Evolutionary conservation across 2,113 vertebrate species (phyloP).

Genomic region (Pollimyrus isidori): DNA sequence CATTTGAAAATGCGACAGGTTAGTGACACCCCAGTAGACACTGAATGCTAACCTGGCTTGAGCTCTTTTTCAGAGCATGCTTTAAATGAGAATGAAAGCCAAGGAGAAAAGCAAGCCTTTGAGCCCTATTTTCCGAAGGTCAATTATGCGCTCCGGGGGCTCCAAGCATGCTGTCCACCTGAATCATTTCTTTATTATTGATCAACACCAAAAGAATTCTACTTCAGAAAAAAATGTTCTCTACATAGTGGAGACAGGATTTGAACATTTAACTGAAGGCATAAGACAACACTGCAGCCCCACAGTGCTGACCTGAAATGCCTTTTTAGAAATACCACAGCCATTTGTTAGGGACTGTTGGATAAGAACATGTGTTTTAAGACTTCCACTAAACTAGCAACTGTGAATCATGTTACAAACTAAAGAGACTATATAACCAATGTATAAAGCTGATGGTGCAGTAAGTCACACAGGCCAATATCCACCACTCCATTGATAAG

Average conservation of each 20-base stretch:
- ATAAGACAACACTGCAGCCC: no score
- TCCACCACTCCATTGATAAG: conserved; percentile 74
- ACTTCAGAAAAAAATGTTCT: no score
- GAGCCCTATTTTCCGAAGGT: conserved; percentile 48
- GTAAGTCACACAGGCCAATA: conserved; percentile 78
- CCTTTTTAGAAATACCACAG: not conserved
- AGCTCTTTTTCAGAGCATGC: conserved; percentile 54
- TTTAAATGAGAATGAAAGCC: conserved; percentile 53
- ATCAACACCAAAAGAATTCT: no score
- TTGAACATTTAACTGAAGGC: no score
- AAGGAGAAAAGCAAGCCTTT: conserved; percentile 36
- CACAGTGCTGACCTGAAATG: no score
- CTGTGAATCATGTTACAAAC: not conserved
- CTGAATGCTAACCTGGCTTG: conserved; percentile 52
- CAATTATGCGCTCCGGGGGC: conserved; percentile 11
- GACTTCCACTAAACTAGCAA: no score
- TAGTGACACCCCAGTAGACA: conserved; percentile 25
- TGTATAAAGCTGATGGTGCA: not conserved
- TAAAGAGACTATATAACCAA: not conserved
- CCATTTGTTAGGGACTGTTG: not conserved
- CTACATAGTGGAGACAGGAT: no score
- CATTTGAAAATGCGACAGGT: not conserved
- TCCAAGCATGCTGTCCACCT: no score
- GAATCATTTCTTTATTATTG: no score
- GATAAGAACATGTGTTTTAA: not conserved